Evolutionary conservation across 2,797 vertebrate species (phyloP).

Genomic region (Pangasius sanitwongsei): DNA sequence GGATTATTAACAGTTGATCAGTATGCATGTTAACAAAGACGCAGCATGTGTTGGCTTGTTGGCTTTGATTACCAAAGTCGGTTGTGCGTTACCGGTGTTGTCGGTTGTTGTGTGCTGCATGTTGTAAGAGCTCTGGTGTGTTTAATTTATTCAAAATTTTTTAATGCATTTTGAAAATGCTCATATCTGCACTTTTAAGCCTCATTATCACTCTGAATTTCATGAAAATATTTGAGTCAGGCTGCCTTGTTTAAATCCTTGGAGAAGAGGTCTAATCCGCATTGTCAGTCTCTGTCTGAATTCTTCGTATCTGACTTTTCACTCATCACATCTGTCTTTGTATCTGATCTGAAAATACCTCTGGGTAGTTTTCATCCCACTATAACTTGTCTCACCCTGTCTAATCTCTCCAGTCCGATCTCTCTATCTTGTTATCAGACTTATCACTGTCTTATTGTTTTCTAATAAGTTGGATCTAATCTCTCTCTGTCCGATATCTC

Average conservation of each 20-base stretch:
- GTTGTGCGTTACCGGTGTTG: neutral
- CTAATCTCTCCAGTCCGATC: neutral
- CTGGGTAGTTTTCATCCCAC: neutral
- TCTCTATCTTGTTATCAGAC: too few species aligned
- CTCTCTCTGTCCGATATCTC: neutral
- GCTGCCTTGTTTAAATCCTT: conserved; percentile 4
- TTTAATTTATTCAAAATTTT: neutral
- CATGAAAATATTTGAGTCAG: neutral
- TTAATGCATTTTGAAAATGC: conserved; percentile 19
- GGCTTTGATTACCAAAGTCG: too few species aligned
- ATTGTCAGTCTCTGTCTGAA: neutral
- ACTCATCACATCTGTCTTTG: neutral
- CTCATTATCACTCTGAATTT: neutral
- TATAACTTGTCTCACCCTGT: neutral
- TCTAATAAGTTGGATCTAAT: neutral
- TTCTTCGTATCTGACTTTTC: neutral
- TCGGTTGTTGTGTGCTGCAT: neutral
- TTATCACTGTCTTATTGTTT: neutral
- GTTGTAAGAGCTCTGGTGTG: neutral
- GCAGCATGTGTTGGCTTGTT: neutral
- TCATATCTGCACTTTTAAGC: conserved; percentile 16
- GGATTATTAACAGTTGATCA: neutral
- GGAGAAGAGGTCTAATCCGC: conserved; percentile 13
- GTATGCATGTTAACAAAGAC: neutral
- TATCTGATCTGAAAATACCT: neutral